Base-by-base conservation (phyloP, 2,113 vertebrate species). In the Coptodon rendalli region DNA sequence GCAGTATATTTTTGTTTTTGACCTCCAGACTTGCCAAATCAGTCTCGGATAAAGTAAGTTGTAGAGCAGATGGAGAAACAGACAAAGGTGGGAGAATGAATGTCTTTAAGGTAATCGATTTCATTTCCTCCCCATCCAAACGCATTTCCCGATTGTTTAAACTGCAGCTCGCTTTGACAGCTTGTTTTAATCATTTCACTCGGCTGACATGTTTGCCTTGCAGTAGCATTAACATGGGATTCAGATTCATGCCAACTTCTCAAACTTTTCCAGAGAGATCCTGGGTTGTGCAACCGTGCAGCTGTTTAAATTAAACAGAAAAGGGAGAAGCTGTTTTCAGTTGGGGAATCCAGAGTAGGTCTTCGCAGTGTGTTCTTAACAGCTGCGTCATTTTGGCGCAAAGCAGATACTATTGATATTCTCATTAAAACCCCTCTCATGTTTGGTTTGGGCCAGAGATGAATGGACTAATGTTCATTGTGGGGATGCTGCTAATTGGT, bases 401-500 rank as follows among this genome's bases (percentile, higher is more conserved):
- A 82, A 87, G 61, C 52, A 13, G 56, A 91, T 61, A 48, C 14
- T 73, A 86, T 89, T 73, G 91, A 91, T 88, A 90, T 90, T 89
- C 81, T 84, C 80, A 88, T 93, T 87, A 86, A 93, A 94, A 89
- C 40, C 38, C 38, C 63, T 81, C 76, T 2, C 13, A 6, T 4
- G 9, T 83, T 90, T 66, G 43, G 22, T 89, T 79, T 45, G 31
- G 78, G 52, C 90, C 22, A 36, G 80, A 86, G 88, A 90, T 86
- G 78, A 93, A 91, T 80, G 34, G 82, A 89, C 80, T 88, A 24
- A 85, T 83, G 84, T 88, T 83, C 63, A 80, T 84, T 85, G 43
- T 86, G 85, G 68, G 81, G 83, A 88, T 84, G 81, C 88, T 24
- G 81, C 78, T 95, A 93, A 93, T 96, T 94, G 90, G 61, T 83